Evolutionary conservation across 2,888 invertebrate species (phyloP), one percentile per base, ranked within the genome.

Genomic region (Sicus ferrugineus): DNA sequence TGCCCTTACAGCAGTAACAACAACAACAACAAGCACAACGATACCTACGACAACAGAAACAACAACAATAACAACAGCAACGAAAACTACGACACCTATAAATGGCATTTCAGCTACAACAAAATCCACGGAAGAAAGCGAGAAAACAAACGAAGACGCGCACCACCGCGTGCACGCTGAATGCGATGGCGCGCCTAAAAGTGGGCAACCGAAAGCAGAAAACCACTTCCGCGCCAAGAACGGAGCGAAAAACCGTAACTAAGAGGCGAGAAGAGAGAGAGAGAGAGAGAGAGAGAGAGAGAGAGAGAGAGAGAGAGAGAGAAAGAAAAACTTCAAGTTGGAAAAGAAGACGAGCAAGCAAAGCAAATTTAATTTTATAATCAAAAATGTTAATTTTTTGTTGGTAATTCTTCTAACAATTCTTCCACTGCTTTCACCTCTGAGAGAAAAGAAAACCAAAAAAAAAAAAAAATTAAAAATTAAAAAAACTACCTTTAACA

Each of bases 351-450:
- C 50, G 34, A 38, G 65, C 61, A 65, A 69, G 52, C 61, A 69
- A 65, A 65, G 52, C 65, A 38, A 71, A 66, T 54, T 71, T 66
- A 68, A 68, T 71, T 70, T 66, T 59, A 16, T 59, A 69, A 69
- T 69, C 58, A 64, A 69, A 59, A 50, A 66, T 66, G 61, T 26
- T 7, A 63, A 48, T n/a, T 28, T 48, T 30, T 48, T 48, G 46
- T n/a, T 46, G 31, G 31, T n/a, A n/a, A n/a, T n/a, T n/a, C n/a
- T n/a, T n/a, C n/a, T n/a, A n/a, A n/a, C n/a, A n/a, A n/a, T 63
- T 68, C 56, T 14, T 64, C 23, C n/a, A n/a, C n/a, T 48, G 7
- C 46, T n/a, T 48, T 28, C 71, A 70, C 73, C 74, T 69, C 67
- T 54, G 6, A 65, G 16, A 31, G 52, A 50, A 23, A 52, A 38